Evolutionary conservation across 1,140 invertebrate species (phyloP), one percentile per base, ranked within the genome.

Genomic region (Achatina immaculata): DNA sequence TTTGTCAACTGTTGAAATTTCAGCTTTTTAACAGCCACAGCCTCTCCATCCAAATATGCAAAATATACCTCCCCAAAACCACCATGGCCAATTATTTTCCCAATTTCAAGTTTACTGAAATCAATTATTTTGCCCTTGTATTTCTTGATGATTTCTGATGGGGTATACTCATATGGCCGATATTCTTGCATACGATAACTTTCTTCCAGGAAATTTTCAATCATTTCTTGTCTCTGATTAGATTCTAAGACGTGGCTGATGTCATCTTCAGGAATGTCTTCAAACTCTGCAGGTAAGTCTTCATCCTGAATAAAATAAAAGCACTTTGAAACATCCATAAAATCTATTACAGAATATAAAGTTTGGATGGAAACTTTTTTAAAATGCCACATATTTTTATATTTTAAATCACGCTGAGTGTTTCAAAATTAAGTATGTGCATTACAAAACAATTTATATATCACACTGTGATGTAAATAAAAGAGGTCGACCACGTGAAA

Each of bases 1-100:
- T 82, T 82, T 0, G 83, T 81, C 3, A 86, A 73, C 48, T 75
- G 75, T 21, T 80, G 78, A 21, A 78, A 48, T 36, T 62, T 36
- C 40, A 86, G 73, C 45, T 80, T 83, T 55, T 86, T 86, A 11
- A 83, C 86, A 28, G 84, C 84, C 55, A 87, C 85, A 24, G 82
- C 65, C 7, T 77, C 66, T 38, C 45, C 78, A 79, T 83, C 51
- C 51, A 55, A 65, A 83, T 73, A 14, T 21, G 84, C 83, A 62
- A 81, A 78, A 69, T 80, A 78, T 0, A 87, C 82, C 14, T 83
- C 81, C 0, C 83, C 83, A 69, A 85, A 85, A 4, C 77, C 73
- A 21, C 85, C 84, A 31, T 58, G 58, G 4, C 83, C 83, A 34
- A 87, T 87, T 55, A 83, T 83, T 9, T 74, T n/a, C n/a, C 19